Percentiles rank a stretch among this genome's conserved stretches.
Conservation (phyloP, 1,140 invertebrate genomes). For the Drosophila burlai region DNA sequence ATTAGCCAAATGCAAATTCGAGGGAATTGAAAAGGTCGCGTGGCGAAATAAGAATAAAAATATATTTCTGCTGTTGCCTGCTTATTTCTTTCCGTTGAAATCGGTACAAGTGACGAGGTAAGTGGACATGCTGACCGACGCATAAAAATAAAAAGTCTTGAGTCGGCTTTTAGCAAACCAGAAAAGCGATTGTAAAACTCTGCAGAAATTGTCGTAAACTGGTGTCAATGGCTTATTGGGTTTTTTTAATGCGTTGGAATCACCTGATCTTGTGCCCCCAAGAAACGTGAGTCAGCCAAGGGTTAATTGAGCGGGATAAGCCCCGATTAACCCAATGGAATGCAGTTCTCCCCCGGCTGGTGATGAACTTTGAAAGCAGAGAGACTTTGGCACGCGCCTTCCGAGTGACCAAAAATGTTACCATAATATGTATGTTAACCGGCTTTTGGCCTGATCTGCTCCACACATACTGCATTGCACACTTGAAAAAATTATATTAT, state of each 20-base stretch:
- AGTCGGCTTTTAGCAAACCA: slow-evolving; percentile 26
- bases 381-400: slow-evolving; percentile 68
- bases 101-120: slow-evolving; percentile 47
- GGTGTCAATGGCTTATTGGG: slow-evolving; percentile 68
- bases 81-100: slow-evolving; percentile 42
- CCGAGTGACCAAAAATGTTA: slow-evolving; percentile 37
- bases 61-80: slow-evolving; percentile 27
- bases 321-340: slow-evolving; percentile 27
- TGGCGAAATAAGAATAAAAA: slow-evolving; percentile 41
- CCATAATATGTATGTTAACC: slow-evolving; percentile 52
- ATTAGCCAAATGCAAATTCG: slow-evolving; percentile 32
- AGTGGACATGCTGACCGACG: slow-evolving; percentile 54
- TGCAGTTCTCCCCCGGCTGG: slow-evolving; percentile 34
- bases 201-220: slow-evolving; percentile 47
- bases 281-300: slow-evolving; percentile 45
- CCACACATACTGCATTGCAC: background rate
- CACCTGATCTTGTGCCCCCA: slow-evolving; percentile 58
- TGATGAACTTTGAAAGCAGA: slow-evolving; percentile 27
- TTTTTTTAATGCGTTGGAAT: slow-evolving; percentile 53
- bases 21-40: slow-evolving; percentile 57
- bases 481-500: background rate
- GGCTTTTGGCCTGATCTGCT: slow-evolving; percentile 57
- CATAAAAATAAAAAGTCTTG: slow-evolving; percentile 40
- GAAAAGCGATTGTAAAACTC: slow-evolving; percentile 43
- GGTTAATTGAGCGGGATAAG: slow-evolving; percentile 43